phyloP scores from a whole-genome alignment of 1,140 invertebrate species.

The Caerostris extrusa region DNA sequence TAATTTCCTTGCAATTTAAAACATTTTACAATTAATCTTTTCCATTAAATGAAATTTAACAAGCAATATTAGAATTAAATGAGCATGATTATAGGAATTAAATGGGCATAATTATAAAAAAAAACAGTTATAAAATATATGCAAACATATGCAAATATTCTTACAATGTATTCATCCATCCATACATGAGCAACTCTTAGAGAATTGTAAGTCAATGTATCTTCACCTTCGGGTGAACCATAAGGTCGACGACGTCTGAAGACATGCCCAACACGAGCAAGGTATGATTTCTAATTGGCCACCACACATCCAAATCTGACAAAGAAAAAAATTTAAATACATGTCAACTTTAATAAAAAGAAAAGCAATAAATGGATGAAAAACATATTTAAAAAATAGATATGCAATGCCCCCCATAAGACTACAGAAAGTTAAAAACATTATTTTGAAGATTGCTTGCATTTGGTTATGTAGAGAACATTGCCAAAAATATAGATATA shows the following conservation, averaged over 20 bases:
- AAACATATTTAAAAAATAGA: neutral
- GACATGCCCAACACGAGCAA: conserved; percentile 96
- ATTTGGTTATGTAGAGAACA: too few relatives aligned
- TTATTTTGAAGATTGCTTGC: too few relatives aligned
- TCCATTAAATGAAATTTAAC: too few relatives aligned
- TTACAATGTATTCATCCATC: conserved; percentile 94
- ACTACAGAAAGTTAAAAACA: too few relatives aligned
- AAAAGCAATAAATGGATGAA: neutral
- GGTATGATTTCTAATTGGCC: conserved; percentile 95
- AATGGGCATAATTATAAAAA: too few relatives aligned
- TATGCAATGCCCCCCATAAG: too few relatives aligned
- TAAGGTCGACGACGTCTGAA: conserved; percentile 95
- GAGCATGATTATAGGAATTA: too few relatives aligned
- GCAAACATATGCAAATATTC: neutral
- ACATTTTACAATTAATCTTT: too few relatives aligned
- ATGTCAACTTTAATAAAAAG: neutral
- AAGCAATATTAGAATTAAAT: too few relatives aligned
- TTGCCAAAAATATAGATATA: too few relatives aligned
- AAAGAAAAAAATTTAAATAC: neutral
- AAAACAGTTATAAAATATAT: too few relatives aligned
- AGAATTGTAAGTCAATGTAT: conserved; percentile 93
- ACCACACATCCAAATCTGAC: conserved; percentile 98
- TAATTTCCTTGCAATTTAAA: too few relatives aligned
- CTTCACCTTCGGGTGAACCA: conserved; percentile 88
- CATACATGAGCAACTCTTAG: conserved; percentile 94